Evolutionary conservation across 2,888 invertebrate genomes (phyloP).

Genomic region (Antitype chi): DNA sequence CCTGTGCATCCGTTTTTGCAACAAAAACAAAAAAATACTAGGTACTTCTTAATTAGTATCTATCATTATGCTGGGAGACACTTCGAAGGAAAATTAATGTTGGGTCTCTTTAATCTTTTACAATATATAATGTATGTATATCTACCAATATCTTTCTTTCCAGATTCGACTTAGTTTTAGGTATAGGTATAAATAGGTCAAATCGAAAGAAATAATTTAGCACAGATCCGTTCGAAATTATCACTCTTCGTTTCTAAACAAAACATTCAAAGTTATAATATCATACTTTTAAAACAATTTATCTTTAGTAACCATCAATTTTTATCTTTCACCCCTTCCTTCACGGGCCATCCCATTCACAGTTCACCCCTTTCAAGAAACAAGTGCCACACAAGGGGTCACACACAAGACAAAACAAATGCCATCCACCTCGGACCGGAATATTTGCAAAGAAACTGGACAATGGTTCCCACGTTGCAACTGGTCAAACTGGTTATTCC

Average conservation of each 20-base stretch:
- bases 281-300: slow-evolving; percentile 54
- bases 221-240: too few species aligned
- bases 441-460: slow-evolving; percentile 75
- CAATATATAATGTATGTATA: too few species aligned
- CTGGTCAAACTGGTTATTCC: slow-evolving; percentile 87
- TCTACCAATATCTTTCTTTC: too few species aligned
- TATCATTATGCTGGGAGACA: too few species aligned
- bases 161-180: too few species aligned
- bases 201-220: too few species aligned
- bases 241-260: neutral
- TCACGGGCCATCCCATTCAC: slow-evolving; percentile 50
- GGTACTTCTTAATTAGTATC: too few species aligned
- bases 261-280: slow-evolving; percentile 23
- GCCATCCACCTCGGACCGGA: slow-evolving; percentile 57
- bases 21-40: too few species aligned
- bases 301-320: slow-evolving; percentile 58
- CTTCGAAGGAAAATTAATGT: too few species aligned
- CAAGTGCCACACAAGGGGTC: slow-evolving; percentile 61
- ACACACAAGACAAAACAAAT: slow-evolving; percentile 67
- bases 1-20: too few species aligned
- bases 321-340: slow-evolving; percentile 19
- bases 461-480: slow-evolving; percentile 84
- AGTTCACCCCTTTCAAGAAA: slow-evolving; percentile 48
- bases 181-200: too few species aligned
- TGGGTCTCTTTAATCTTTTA: too few species aligned